A percentile compares a stretch with the other conserved stretches of the same genome.
Conservation (phyloP, 2,797 vertebrate genomes). For the Fratercula arctica region DNA sequence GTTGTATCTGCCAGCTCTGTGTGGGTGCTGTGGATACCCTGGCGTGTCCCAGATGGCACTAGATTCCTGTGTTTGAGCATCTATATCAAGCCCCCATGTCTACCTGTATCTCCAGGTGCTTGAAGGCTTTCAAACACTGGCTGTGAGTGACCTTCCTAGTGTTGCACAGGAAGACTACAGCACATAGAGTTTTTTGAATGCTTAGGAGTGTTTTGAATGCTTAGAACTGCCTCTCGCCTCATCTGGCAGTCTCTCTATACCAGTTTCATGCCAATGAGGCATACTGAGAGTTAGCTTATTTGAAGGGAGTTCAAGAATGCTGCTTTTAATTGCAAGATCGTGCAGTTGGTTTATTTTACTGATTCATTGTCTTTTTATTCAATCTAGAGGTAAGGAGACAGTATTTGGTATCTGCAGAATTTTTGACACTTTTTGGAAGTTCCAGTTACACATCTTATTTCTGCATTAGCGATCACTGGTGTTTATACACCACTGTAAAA, state of each 20-base stretch:
- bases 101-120: background rate
- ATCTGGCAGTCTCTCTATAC: background rate
- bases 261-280: background rate
- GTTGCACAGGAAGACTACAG: background rate
- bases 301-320: background rate
- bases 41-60: background rate
- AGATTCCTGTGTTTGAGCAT: background rate
- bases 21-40: background rate
- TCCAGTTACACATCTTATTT: conserved; percentile 18
- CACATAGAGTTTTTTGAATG: background rate
- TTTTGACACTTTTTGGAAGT: conserved; percentile 10
- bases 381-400: background rate
- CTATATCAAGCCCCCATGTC: background rate
- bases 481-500: conserved; percentile 58
- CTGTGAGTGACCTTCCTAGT: background rate
- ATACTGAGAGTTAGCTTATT: background rate
- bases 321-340: background rate
- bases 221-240: background rate
- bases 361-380: background rate
- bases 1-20: background rate
- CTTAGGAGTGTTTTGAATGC: background rate
- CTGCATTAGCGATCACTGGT: conserved; percentile 44
- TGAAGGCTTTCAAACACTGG: background rate
- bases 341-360: background rate
- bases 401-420: background rate